These are phyloP conservation scores for Geopemphigus sp. DNA, from an alignment of 1,140 invertebrate species.

Conservation along the genomic window DNA sequence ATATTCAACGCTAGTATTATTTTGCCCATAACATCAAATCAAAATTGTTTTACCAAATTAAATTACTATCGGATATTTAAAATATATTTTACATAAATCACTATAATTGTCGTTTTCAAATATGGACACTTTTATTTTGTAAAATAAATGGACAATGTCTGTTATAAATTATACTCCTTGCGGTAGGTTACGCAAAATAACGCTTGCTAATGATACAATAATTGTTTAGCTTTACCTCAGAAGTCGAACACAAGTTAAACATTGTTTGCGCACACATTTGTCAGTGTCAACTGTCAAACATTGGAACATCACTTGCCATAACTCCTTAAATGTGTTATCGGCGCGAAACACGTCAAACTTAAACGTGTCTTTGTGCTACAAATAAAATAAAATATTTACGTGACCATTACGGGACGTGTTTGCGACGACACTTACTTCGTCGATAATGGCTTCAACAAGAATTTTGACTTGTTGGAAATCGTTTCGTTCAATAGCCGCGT, in stretches of 20 bases:
- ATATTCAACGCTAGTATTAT: not conserved
- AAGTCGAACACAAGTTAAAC: slow-evolving; percentile 61
- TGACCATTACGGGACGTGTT: not conserved
- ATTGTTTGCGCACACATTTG: slow-evolving; percentile 56
- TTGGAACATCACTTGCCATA: slow-evolving; percentile 61
- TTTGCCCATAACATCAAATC: not conserved
- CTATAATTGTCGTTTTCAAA: too few species aligned
- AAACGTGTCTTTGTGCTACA: slow-evolving; percentile 58
- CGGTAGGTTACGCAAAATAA: too few species aligned
- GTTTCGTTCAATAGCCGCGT: slow-evolving; percentile 27
- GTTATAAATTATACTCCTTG: too few species aligned
- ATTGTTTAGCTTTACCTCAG: slow-evolving; percentile 57
- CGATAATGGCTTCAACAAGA: not conserved
- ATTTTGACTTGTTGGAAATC: slow-evolving; percentile 13
- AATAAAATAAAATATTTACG: slow-evolving; percentile 44
- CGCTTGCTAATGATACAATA: not conserved
- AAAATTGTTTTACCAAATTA: not conserved
- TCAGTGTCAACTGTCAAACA: slow-evolving; percentile 57
- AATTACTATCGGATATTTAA: not conserved
- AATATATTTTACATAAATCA: too few species aligned
- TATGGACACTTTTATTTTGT: too few species aligned
- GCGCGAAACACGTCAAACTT: slow-evolving; percentile 59
- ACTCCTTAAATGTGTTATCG: slow-evolving; percentile 57
- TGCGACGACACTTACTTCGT: not conserved
- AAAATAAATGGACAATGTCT: too few species aligned